Evolutionary conservation across 2,797 vertebrate species (phyloP).

Genomic region (Philypnodon macrostomus): DNA sequence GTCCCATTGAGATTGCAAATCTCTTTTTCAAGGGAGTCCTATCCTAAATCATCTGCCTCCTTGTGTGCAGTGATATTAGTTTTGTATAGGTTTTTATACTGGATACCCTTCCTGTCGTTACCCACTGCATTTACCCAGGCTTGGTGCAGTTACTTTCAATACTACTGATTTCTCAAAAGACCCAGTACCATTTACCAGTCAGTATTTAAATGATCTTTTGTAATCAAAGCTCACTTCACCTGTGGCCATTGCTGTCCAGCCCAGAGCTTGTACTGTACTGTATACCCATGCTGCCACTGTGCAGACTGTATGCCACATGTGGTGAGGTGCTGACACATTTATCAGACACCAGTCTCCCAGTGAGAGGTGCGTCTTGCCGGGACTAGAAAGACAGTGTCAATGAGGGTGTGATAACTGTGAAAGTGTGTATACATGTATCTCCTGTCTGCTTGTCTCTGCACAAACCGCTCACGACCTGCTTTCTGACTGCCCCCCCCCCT

Average conservation of each 20-base stretch:
- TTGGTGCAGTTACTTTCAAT: no score
- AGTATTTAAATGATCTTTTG: no score
- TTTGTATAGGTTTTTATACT: no score
- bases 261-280: conserved; percentile 2
- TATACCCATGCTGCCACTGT: conserved; percentile 10
- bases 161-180: no score
- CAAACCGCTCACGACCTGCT: conserved; percentile 48
- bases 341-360: conserved; percentile 57
- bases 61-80: no score
- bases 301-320: conserved; percentile 37
- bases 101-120: no score
- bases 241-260: conserved; percentile 13
- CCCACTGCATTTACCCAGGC: no score
- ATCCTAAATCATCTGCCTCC: no score
- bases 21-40: no score
- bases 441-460: conserved; percentile 59
- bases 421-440: conserved; percentile 74
- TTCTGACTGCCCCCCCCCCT: conserved; percentile 53
- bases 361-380: conserved; percentile 36
- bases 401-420: conserved; percentile 68
- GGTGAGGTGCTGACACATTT: conserved; percentile 56
- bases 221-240: neutral
- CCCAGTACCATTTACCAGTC: no score
- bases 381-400: conserved; percentile 55
- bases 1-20: no score